Base-by-base conservation (phyloP, 2,888 invertebrate species). In the Galerucella nymphaeae region DNA sequence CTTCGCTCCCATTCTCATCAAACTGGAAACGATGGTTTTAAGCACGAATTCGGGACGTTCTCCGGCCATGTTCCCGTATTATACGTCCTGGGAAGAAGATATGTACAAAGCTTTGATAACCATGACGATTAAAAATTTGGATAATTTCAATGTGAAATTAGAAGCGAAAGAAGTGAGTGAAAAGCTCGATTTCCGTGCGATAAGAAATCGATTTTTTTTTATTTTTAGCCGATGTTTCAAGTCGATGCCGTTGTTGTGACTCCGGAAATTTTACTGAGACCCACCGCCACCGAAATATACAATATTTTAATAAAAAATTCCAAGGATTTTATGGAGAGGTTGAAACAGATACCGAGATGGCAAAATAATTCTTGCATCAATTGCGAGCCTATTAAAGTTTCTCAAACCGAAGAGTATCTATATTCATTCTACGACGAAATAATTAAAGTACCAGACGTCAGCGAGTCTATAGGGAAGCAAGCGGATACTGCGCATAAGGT, bases 371-470 rank as follows among this genome's bases (percentile, higher is more conserved):
- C 94, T 0, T 97, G 96, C 81, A 83, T 94, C 0, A 90, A 91
- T 53, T 94, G 94, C 74, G 89, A 90, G 1, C 91, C 93, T 0
- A 90, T 92, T 76, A 88, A 87, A 77, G 86, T 90, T 10, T 87
- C 88, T 0, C 89, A 90, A 2, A 89, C 89, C 79, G 89, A 90
- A 55, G 83, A 83, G 23, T 90, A 91, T 78, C 88, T 90, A 1
- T 94, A 93, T 84, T 93, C 93, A 0, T 96, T 92, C 86, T 95
- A 93, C 81, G 93, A 94, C 74, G 96, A 97, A 77, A 88, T 96
- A 1, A 87, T 93, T 5, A 88, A 92, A 77, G 92, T 94, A 3
- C 89, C 91, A 48, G 89, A 92, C 65, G 90, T 96, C 74, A 91
- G 91, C 72, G 92, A 93, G 53, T 84, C 92, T 30, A 88, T 93